A percentile compares a stretch with the other conserved stretches of the same genome.
Conservation (phyloP, 1,140 invertebrate species). For the Pogonomyrmex californicus region DNA sequence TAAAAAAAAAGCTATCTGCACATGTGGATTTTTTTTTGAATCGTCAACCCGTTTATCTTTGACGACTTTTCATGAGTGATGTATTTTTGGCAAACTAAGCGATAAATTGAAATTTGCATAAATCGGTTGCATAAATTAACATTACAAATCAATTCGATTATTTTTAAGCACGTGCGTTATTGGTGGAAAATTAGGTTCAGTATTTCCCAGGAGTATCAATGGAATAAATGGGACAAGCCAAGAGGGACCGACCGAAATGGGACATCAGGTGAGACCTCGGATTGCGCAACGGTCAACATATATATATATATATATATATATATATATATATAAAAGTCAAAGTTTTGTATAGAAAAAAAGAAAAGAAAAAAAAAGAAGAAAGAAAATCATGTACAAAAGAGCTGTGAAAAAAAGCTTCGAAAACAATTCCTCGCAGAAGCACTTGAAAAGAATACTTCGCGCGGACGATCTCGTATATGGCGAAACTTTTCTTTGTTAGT, state of each 20-base stretch:
- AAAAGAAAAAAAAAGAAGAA: too few relatives aligned
- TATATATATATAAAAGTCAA: background rate
- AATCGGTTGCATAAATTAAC: background rate
- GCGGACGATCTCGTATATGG: background rate
- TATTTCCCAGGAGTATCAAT: background rate
- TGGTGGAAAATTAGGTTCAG: background rate
- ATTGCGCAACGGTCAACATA: background rate
- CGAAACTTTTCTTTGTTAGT: conserved; percentile 35
- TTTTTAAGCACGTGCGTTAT: background rate
- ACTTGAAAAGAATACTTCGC: background rate
- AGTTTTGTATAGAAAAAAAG: background rate
- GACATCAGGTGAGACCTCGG: background rate
- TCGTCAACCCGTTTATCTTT: background rate
- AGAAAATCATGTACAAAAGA: background rate
- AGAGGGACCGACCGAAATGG: background rate
- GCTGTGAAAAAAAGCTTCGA: background rate
- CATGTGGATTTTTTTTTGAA: background rate
- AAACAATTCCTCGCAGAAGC: background rate
- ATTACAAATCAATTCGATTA: background rate
- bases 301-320: background rate
- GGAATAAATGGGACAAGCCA: background rate
- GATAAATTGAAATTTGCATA: background rate
- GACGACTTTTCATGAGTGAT: background rate
- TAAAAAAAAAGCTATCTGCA: background rate
- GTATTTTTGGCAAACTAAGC: background rate